phyloP scores from a whole-genome alignment of 1,140 invertebrate species.

The Chlorops oryzae region DNA sequence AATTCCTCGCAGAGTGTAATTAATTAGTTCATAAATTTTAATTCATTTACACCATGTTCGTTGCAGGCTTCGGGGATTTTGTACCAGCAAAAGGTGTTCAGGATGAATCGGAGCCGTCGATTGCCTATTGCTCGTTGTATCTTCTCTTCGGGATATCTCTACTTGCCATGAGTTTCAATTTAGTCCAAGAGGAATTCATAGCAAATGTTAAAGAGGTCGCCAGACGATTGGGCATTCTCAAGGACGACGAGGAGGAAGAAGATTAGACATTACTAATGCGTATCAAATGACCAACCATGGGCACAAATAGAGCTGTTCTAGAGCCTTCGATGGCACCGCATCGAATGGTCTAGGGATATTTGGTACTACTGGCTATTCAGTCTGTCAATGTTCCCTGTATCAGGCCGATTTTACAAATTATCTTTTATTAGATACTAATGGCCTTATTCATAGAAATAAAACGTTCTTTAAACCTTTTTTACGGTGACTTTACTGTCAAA shows the following conservation, averaged over 20 bases:
- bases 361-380: too few species aligned
- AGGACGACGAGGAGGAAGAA: conserved; percentile 58
- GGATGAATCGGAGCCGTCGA: conserved; percentile 66
- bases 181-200: conserved; percentile 89
- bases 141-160: conserved; percentile 93
- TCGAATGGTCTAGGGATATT: too few species aligned
- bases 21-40: background rate
- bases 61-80: conserved; percentile 79
- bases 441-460: too few species aligned
- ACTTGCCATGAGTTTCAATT: conserved; percentile 97
- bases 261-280: conserved; percentile 8
- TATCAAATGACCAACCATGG: too few species aligned
- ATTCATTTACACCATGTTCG: too few species aligned
- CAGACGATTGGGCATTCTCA: conserved; percentile 76
- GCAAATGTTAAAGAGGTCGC: conserved; percentile 78
- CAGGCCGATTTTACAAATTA: too few species aligned
- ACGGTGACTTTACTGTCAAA: too few species aligned
- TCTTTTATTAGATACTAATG: too few species aligned
- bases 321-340: too few species aligned
- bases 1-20: background rate
- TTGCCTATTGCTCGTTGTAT: conserved; percentile 88
- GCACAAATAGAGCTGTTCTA: too few species aligned
- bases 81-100: conserved; percentile 77
- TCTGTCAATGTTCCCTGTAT: too few species aligned
- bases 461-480: too few species aligned